A percentile compares a stretch with the other conserved stretches of the same genome.
Conservation (phyloP, 2,888 invertebrate species). For the Campaea margaritaria region DNA sequence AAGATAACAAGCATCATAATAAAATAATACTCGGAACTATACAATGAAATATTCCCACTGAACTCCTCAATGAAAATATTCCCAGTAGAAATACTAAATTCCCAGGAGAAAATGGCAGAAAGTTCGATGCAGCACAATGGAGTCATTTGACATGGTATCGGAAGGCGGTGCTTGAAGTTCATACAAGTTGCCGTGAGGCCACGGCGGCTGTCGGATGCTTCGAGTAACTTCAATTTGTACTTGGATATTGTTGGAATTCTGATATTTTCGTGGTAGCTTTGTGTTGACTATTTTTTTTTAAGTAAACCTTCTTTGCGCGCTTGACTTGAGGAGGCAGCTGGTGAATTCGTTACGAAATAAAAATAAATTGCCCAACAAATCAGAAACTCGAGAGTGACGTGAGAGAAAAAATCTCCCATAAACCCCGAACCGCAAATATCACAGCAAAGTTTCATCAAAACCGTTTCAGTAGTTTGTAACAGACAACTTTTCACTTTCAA, state of each 20-base stretch:
- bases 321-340: too few relatives aligned
- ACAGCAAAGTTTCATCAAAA: too few relatives aligned
- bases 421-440: too few relatives aligned
- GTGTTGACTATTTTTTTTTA: not conserved
- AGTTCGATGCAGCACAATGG: conserved; percentile 13
- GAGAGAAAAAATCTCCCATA: too few relatives aligned
- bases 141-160: conserved; percentile 27
- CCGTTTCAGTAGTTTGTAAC: too few relatives aligned
- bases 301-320: too few relatives aligned
- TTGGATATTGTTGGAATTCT: not conserved
- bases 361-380: too few relatives aligned
- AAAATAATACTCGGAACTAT: not conserved
- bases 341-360: too few relatives aligned
- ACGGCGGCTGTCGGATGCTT: conserved; percentile 19
- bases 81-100: conserved; percentile 1
- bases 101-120: not conserved
- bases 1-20: too few relatives aligned
- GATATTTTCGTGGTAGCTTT: too few relatives aligned
- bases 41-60: not conserved
- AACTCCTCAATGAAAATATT: not conserved
- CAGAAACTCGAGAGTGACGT: too few relatives aligned
- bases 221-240: conserved; percentile 4
- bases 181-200: conserved; percentile 2
- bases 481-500: too few relatives aligned
- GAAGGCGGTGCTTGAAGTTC: conserved; percentile 19